Conservation (phyloP, 1,140 invertebrate species). For the Caerostris darwini region DNA sequence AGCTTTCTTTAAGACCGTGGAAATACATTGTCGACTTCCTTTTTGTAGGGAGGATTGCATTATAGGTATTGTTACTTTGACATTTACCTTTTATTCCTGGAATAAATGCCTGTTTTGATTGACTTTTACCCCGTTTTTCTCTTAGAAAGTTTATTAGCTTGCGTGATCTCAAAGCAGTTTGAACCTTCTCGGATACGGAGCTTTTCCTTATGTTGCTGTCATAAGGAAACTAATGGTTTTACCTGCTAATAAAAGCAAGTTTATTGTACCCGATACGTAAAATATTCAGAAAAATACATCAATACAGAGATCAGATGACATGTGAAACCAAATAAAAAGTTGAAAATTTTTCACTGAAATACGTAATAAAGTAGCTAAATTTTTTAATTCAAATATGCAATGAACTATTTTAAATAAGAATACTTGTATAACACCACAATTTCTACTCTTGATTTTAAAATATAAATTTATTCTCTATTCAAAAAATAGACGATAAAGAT, state of each 20-base stretch:
- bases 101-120: background rate
- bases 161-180: background rate
- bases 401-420: no score
- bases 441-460: no score
- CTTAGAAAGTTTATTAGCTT: background rate
- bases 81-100: background rate
- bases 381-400: no score
- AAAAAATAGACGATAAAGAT: no score
- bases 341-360: no score
- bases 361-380: no score
- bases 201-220: background rate
- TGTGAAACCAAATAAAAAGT: background rate
- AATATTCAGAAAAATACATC: background rate
- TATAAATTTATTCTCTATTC: no score
- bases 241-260: background rate
- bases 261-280: background rate
- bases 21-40: background rate
- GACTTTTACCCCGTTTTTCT: background rate
- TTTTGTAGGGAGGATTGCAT: background rate
- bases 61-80: background rate
- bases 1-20: background rate
- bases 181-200: background rate
- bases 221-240: constrained; percentile 9
- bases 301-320: background rate
- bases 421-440: no score